phyloP scores from a whole-genome alignment of 1,140 invertebrate species.

The Panagrolaimus sp. region DNA sequence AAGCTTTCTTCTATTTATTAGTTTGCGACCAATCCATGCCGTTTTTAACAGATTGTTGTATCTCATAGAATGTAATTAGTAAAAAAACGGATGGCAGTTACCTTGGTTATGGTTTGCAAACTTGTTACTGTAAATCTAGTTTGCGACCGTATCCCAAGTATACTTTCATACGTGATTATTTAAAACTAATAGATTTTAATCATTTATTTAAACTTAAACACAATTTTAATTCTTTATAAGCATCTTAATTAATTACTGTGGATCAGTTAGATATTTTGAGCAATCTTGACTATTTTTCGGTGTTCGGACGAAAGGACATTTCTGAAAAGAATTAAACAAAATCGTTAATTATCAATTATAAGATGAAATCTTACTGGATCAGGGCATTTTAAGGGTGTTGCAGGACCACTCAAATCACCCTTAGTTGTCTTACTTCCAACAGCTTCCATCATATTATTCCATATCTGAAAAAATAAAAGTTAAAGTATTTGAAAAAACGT shows the following conservation, averaged over 20 bases:
- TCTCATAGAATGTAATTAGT: too few relatives aligned
- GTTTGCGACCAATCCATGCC: constrained; percentile 2
- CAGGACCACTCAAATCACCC: constrained; percentile 33
- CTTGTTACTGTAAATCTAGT: too few relatives aligned
- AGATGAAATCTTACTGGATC: constrained; percentile 28
- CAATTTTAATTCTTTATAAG: too few relatives aligned
- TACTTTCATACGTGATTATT: too few relatives aligned
- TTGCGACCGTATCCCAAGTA: too few relatives aligned
- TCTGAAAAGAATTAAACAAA: constrained; percentile 26
- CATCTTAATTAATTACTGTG: not conserved
- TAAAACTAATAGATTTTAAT: not conserved
- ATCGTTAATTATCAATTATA: not conserved
- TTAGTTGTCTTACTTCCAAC: constrained; percentile 67
- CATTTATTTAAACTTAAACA: constrained; percentile 2
- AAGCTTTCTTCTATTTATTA: not conserved
- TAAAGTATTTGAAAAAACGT: too few relatives aligned
- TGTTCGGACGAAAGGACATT: constrained; percentile 38
- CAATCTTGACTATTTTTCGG: constrained; percentile 33
- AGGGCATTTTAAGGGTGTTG: constrained; percentile 28
- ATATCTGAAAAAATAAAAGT: constrained; percentile 57
- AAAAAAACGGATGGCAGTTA: too few relatives aligned
- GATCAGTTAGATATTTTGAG: constrained; percentile 31
- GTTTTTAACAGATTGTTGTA: too few relatives aligned
- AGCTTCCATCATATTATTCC: constrained; percentile 72
- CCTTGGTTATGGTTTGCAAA: too few relatives aligned